phyloP scores from a whole-genome alignment of 2,113 vertebrate species.

The Nothocercus nigrocapillus region DNA sequence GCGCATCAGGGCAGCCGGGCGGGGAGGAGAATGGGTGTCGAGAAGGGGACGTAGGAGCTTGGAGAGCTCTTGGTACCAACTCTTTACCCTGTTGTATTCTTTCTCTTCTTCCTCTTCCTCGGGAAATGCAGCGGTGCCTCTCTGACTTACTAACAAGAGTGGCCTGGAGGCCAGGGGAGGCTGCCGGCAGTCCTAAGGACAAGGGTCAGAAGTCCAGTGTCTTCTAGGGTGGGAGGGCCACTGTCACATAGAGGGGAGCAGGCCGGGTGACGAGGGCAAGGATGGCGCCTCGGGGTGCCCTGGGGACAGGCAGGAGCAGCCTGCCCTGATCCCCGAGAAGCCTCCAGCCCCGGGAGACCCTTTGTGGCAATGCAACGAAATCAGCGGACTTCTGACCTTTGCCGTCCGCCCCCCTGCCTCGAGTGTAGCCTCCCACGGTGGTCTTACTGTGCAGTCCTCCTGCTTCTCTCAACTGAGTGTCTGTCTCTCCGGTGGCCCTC shows the following conservation, averaged over 20 bases:
- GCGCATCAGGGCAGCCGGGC: fast-evolving
- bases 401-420: neutral
- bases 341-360: neutral
- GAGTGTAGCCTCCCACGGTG: neutral
- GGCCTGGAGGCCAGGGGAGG: neutral
- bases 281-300: neutral
- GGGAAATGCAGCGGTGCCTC: neutral
- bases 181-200: neutral
- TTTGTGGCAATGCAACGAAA: neutral
- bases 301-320: neutral
- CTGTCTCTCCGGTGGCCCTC: slow-evolving; percentile 23
- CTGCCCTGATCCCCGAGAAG: neutral
- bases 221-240: neutral
- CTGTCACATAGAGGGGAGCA: fast-evolving
- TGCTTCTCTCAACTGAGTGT: slow-evolving; percentile 30
- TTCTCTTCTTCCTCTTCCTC: neutral
- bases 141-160: slow-evolving; percentile 33
- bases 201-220: neutral
- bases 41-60: neutral
- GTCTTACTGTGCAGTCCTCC: fast-evolving
- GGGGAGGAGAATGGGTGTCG: neutral
- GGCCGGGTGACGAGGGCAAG: neutral
- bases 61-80: neutral
- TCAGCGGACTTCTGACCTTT: slow-evolving; percentile 53
- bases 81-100: neutral